phyloP scores from a whole-genome alignment of 2,888 invertebrate genomes.

The Agrotis segetum region DNA sequence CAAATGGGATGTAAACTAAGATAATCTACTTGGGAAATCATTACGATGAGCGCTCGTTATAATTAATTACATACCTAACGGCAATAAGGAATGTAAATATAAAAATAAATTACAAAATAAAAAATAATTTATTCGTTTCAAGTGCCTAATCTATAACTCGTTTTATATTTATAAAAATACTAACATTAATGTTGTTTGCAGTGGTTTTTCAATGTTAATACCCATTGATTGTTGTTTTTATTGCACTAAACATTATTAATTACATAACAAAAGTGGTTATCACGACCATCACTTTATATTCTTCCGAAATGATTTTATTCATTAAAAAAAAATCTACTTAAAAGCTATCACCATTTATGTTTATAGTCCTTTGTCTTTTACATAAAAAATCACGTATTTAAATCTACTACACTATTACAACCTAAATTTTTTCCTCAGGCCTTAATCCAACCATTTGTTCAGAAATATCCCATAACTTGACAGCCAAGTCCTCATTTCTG shows the following conservation, averaged over 20 bases:
- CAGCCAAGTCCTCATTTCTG: conserved; percentile 92
- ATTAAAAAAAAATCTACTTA: conserved; percentile 1
- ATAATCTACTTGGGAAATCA: not conserved
- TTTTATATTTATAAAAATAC: conserved; percentile 33
- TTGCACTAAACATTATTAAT: conserved; percentile 47
- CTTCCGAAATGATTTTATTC: not conserved
- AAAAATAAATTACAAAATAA: conserved; percentile 12
- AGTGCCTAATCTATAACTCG: conserved; percentile 18
- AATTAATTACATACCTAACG: conserved; percentile 25
- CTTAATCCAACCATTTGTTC: conserved; percentile 81
- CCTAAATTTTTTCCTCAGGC: conserved; percentile 72
- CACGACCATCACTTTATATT: conserved; percentile 4
- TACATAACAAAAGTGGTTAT: conserved; percentile 41
- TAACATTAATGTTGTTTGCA: conserved; percentile 60
- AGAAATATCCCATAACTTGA: conserved; percentile 94
- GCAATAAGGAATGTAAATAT: conserved; percentile 12
- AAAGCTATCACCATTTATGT: conserved; percentile 3
- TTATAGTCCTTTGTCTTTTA: conserved; percentile 16
- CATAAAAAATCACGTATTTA: not conserved
- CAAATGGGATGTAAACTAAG: conserved; percentile 4
- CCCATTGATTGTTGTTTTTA: conserved; percentile 40
- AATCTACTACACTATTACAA: not conserved
- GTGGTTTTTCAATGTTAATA: conserved; percentile 58
- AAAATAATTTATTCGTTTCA: conserved; percentile 31
- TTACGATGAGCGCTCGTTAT: conserved; percentile 20